Base-by-base conservation (phyloP, 2,888 invertebrate species). In the Mythimna albipuncta region DNA sequence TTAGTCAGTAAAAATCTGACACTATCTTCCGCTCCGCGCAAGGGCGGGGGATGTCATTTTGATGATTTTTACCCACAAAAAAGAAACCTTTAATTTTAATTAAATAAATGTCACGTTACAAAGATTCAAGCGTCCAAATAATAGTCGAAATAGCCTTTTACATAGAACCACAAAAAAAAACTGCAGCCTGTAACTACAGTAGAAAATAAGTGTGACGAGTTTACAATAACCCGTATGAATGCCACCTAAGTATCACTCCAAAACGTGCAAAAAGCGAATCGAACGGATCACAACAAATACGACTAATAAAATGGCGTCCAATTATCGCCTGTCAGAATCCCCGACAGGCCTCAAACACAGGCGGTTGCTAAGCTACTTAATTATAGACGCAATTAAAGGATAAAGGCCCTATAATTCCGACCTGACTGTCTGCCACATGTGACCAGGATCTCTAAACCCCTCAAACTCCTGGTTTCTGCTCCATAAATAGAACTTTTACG, bases 351-450 rank as follows among this genome's bases (percentile, higher is more conserved):
- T 84, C 84, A 81, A 84, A 79, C 72, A 68, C 69, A 86, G 82
- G 84, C 72, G 68, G 87, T 87, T 85, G 85, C 85, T 85, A 86
- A 90, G 89, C 90, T 89, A 88, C 89, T 92, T 93, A 92, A 93
- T 93, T 93, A 92, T 89, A 90, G 90, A 92, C 86, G 89, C 89
- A 89, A 90, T 92, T 90, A 89, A 89, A 87, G 88, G 88, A 90
- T 89, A 88, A 87, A 75, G 67, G 88, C 87, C 86, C 84, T 88
- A 86, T 86, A 81, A 89, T 83, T 84, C 87, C 82, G 78, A 85
- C 89, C 87, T 79, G 82, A 82, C 84, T 86, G 86, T 85, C 87
- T 86, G 73, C 81, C 71, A 63, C 79, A 63, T 58, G 65, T 76
- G 64, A n/a, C 86, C 89, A 88, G n/a, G n/a, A n/a, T 59, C 63